Evolutionary conservation across 2,113 vertebrate genomes (phyloP), one percentile per base, ranked within the genome.

Genomic region (Nematolebias whitei): DNA sequence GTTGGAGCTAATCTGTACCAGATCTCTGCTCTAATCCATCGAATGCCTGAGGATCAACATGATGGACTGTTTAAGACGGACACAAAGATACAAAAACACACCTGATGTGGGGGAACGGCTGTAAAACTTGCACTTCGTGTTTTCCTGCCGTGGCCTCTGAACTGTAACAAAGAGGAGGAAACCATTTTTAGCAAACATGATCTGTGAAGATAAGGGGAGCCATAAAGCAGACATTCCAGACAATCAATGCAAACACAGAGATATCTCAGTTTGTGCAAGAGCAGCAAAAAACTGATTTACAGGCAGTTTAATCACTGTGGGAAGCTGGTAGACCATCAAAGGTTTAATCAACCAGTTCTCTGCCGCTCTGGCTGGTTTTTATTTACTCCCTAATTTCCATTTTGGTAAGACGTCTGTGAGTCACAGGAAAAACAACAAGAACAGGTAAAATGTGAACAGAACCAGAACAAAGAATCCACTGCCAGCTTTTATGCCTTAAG

Each of bases 251-350:
- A 71, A 77, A 76, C 19, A 76, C 18, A 64, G 38, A 76, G 55
- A 59, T 83, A 75, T 78, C 73, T 63, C 2, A 20, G 52, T 40
- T 80, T 84, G 76, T 68, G 70, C 65, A 40, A 74, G 81, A 62
- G 40, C 40, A 53, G 22, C 68, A 64, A 68, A 4, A 38, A 70
- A 63, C 70, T 71, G 77, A 76, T 76, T 88, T 89, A 60, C 76
- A 82, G 81, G 68, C 77, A 76, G 70, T 79, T 82, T 81, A 78
- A 84, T 87, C 77, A 78, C 71, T 64, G 52, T 54, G 72, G 63
- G 87, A 80, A 90, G 79, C 87, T 90, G 89, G 56, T 90, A 87
- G 90, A 91, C 91, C 91, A 90, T 93, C 89, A 91, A 75, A 78
- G 61, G 73, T 73, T 79, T 75, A 88, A 86, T 90, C 85, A 85